phyloP scores from a whole-genome alignment of 2,888 invertebrate species.

The Ophioninae sp. region DNA sequence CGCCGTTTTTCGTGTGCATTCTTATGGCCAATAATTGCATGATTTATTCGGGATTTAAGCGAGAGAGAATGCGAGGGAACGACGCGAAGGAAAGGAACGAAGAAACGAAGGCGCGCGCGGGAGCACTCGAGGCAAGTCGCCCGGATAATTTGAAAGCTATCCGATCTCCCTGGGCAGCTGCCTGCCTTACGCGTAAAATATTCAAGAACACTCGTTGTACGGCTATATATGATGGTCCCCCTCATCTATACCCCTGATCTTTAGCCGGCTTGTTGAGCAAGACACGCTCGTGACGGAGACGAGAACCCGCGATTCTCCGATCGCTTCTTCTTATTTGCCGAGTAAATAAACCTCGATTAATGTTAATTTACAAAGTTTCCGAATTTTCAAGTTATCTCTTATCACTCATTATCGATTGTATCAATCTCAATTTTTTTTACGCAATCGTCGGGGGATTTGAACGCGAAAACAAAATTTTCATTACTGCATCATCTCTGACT shows the following conservation, averaged over 20 bases:
- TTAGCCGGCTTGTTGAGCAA: constrained; percentile 73
- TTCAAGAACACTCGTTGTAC: constrained; percentile 72
- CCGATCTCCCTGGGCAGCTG: constrained; percentile 78
- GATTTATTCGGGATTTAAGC: constrained; percentile 27
- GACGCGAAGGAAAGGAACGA: constrained; percentile 47
- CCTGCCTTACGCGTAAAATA: constrained; percentile 80
- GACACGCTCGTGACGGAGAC: constrained; percentile 55
- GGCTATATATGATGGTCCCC: constrained; percentile 50
- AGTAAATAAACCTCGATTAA: neutral
- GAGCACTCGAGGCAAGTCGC: constrained; percentile 78
- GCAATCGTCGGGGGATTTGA: neutral
- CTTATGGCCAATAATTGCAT: constrained; percentile 31
- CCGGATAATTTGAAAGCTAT: constrained; percentile 81
- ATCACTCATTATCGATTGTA: neutral
- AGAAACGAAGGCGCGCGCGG: constrained; percentile 62
- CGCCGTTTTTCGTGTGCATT: constrained; percentile 3
- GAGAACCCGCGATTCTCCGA: constrained; percentile 16
- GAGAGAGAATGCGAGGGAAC: constrained; percentile 45
- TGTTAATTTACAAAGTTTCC: neutral
- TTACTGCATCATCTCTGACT: neutral
- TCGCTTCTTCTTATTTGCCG: neutral
- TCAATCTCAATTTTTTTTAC: neutral
- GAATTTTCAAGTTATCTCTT: neutral
- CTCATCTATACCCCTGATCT: constrained; percentile 49
- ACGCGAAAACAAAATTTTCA: neutral